Base-by-base conservation (phyloP, 2,113 vertebrate genomes). In the Calypte anna region DNA sequence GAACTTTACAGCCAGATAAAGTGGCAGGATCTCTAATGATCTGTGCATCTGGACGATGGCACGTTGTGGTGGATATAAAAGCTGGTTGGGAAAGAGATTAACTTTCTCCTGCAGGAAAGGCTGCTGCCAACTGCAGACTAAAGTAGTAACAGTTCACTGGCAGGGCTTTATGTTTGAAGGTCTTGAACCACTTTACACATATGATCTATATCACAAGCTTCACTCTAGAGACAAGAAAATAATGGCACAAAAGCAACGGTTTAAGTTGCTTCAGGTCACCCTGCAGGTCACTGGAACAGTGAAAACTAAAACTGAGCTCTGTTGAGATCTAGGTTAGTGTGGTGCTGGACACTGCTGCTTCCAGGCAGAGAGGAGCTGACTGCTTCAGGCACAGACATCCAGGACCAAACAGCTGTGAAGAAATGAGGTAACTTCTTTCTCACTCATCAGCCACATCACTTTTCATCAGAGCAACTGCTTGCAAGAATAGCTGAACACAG, bases 81-180 rank as follows among this genome's bases (percentile, higher is more conserved):
- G 57, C 80, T 86, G 80, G 7, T 86, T 93, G 94, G 93, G 92
- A 90, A 96, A 91, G 58, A 76, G 88, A 94, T 94, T 95, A 91
- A 72, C 88, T 91, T 83, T 62, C 38, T 91, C 16, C 57, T 84
- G 85, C 66, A 43, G n/a, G 18, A 75, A 73, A 68, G 40, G 69
- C 88, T 90, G 88, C 79, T 94, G 93, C 91, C 88, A 95, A 9
- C 76, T 64, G 75, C 70, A 14, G 10, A 51, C 58, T 36, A n/a
- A 68, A 85, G 55, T 11, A 74, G 7, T 44, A 76, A 54, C 79
- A 68, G 86, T 53, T 90, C 61, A 6, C 82, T 80, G 91, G 72
- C 82, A 93, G 76, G 0, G 7, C 72, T 94, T 38, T 23, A 3
- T 44, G 67, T 20, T 68, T 91, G 76, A 31, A 81, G 40, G 73